Conservation (phyloP, 2,888 invertebrate genomes). For the Hypomecis atomaria region DNA sequence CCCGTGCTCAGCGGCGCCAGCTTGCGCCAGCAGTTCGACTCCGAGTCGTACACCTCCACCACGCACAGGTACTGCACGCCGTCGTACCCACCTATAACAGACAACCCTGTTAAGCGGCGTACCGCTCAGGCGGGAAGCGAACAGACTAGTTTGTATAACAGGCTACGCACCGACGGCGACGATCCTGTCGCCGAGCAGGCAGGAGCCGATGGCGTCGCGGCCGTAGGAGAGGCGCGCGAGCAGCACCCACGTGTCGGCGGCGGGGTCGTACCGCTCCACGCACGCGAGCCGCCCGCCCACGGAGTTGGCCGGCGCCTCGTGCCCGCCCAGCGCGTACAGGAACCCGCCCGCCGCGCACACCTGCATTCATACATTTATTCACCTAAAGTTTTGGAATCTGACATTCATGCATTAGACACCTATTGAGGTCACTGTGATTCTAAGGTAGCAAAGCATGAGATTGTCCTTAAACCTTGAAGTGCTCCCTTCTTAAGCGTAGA, state of each 20-base stretch:
- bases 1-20: slow-evolving; percentile 92
- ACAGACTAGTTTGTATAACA: background rate
- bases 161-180: slow-evolving; percentile 87
- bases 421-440: too few relatives aligned
- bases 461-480: too few relatives aligned
- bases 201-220: slow-evolving; percentile 95
- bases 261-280: slow-evolving; percentile 93
- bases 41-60: slow-evolving; percentile 96
- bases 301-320: slow-evolving; percentile 93
- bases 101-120: background rate
- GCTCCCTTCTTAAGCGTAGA: too few relatives aligned
- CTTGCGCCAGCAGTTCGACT: slow-evolving; percentile 91
- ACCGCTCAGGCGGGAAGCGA: too few relatives aligned
- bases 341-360: slow-evolving; percentile 94
- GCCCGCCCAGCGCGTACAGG: slow-evolving; percentile 96
- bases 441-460: too few relatives aligned
- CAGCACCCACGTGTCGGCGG: slow-evolving; percentile 94
- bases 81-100: slow-evolving; percentile 91
- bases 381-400: background rate
- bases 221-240: slow-evolving; percentile 93
- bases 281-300: slow-evolving; percentile 93
- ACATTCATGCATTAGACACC: too few relatives aligned
- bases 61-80: slow-evolving; percentile 94
- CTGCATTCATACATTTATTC: slow-evolving; percentile 51
- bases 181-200: slow-evolving; percentile 92